phyloP scores from a whole-genome alignment of 2,888 invertebrate species.

The Eupithecia dodoneata region DNA sequence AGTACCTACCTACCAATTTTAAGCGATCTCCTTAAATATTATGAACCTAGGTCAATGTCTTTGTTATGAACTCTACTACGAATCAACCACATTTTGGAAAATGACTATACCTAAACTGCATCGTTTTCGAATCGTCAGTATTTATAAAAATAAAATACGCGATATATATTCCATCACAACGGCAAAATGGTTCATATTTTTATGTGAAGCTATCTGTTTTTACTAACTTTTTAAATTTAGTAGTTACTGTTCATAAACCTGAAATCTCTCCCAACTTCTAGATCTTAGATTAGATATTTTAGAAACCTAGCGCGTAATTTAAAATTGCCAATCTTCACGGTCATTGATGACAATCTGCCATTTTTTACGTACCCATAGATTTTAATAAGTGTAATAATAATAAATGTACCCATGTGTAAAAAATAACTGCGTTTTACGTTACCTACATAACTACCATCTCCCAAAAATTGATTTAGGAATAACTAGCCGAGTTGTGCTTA shows the following conservation, averaged over 20 bases:
- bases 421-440: constrained; percentile 7
- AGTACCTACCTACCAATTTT: too few species aligned
- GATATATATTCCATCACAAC: not conserved
- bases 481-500: not conserved
- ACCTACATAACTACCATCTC: not conserved
- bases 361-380: constrained; percentile 82
- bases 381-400: constrained; percentile 74
- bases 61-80: not conserved
- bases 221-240: not conserved
- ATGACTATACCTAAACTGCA: not conserved
- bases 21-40: not conserved
- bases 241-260: constrained; percentile 1
- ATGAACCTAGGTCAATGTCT: too few species aligned
- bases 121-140: not conserved
- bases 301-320: constrained; percentile 70
- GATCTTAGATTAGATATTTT: constrained; percentile 67
- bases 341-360: constrained; percentile 81
- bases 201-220: not conserved
- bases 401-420: constrained; percentile 47
- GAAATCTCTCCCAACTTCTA: constrained; percentile 51
- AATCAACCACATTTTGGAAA: too few species aligned
- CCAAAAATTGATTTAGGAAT: not conserved
- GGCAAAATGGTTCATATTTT: not conserved
- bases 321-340: constrained; percentile 80
- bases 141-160: not conserved